Percentiles rank a stretch among this genome's conserved stretches.
Evolutionary conservation across 2,888 invertebrate species (phyloP).

Genomic region (Oscheius myriophilus): DNA sequence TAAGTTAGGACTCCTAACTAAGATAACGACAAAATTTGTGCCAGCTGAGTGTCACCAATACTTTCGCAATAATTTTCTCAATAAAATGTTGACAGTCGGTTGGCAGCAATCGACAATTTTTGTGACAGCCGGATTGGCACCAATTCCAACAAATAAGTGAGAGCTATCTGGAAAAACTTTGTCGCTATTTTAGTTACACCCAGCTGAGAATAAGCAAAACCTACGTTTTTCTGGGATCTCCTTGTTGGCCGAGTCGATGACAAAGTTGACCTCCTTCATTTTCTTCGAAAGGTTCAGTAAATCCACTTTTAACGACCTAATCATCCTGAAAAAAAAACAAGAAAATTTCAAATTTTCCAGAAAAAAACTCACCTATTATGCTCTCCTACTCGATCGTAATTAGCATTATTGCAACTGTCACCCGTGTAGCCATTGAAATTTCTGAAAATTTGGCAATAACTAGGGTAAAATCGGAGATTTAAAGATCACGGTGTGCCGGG

Average conservation of each 20-base stretch:
- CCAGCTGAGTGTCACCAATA: no score
- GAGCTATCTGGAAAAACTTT: neutral
- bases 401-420: neutral
- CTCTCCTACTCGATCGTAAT: constrained; percentile 3
- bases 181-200: neutral
- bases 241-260: constrained; percentile 54
- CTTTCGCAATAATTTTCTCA: no score
- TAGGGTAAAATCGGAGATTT: no score
- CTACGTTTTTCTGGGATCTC: constrained; percentile 61
- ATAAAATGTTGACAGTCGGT: no score
- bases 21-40: no score
- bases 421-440: constrained; percentile 16
- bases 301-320: constrained; percentile 52
- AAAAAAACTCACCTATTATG: constrained; percentile 4
- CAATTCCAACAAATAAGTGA: no score
- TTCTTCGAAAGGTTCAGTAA: constrained; percentile 48
- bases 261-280: constrained; percentile 49
- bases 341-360: neutral
- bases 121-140: no score
- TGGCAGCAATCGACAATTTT: no score
- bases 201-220: neutral
- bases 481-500: no score
- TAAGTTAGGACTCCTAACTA: no score
- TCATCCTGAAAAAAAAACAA: constrained; percentile 36
- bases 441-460: neutral